These are phyloP conservation scores for Drosophila rellima DNA, from an alignment of 2,888 invertebrate species.

Conservation along the genomic window DNA sequence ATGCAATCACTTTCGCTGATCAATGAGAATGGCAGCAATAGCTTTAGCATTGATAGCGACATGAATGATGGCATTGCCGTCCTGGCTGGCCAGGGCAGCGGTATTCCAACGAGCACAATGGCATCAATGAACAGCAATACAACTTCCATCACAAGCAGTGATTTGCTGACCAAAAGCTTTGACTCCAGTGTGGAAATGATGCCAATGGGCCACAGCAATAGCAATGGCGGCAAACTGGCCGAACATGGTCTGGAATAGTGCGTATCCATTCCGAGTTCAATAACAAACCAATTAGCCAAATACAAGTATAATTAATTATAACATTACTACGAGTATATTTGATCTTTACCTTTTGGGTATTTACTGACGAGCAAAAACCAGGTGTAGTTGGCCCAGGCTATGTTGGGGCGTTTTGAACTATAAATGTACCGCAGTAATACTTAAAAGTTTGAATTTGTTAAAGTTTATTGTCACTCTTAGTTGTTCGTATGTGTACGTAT, in stretches of 20 bases:
- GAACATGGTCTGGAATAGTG: constrained; percentile 65
- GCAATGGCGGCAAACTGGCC: constrained; percentile 68
- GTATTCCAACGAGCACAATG: constrained; percentile 48
- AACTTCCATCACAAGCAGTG: constrained; percentile 82
- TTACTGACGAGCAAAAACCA: constrained; percentile 42
- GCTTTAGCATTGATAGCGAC: constrained; percentile 83
- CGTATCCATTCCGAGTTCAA: constrained; percentile 35
- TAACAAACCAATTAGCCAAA: constrained; percentile 68
- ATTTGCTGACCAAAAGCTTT: constrained; percentile 82
- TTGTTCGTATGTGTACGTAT: constrained; percentile 47
- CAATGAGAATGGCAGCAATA: constrained; percentile 83
- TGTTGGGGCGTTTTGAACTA: constrained; percentile 33
- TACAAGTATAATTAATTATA: constrained; percentile 57
- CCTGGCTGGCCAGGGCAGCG: constrained; percentile 36
- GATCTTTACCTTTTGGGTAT: constrained; percentile 68
- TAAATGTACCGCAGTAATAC: constrained; percentile 42
- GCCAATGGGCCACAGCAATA: constrained; percentile 66
- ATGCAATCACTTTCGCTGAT: constrained; percentile 81
- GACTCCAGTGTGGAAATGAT: constrained; percentile 82
- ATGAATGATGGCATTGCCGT: constrained; percentile 77
- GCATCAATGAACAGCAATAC: constrained; percentile 72
- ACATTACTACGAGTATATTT: constrained; percentile 39
- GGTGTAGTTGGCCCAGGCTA: constrained; percentile 32
- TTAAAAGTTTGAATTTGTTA: constrained; percentile 54
- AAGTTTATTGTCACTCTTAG: constrained; percentile 57